Conservation (phyloP, 2,797 vertebrate genomes). For the Clarias pachynema region DNA sequence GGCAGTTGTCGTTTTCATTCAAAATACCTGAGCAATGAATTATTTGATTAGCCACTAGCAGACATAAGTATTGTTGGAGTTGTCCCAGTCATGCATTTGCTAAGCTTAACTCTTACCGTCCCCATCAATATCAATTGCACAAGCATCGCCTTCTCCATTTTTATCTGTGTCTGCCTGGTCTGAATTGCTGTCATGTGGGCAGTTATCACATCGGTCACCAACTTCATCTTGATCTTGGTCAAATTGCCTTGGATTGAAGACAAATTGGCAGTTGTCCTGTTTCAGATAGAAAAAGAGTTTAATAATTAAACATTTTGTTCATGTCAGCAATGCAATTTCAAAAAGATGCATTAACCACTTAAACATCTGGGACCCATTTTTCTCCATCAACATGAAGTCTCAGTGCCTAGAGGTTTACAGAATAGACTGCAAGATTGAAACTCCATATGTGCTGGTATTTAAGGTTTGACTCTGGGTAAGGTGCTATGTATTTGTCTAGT, state of each 20-base stretch:
- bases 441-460: constrained; percentile 59
- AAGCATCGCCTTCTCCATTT: constrained; percentile 97
- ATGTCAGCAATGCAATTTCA: constrained; percentile 4
- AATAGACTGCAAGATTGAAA: constrained; percentile 41
- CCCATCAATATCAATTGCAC: constrained; percentile 96
- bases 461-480: constrained; percentile 57
- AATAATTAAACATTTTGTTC: not conserved
- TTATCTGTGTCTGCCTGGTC: constrained; percentile 95
- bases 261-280: constrained; percentile 95
- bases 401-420: constrained; percentile 19
- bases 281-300: constrained; percentile 48
- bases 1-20: constrained; percentile 95
- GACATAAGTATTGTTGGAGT: not conserved
- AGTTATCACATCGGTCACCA: constrained; percentile 96
- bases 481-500: constrained; percentile 62
- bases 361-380: constrained; percentile 34
- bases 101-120: constrained; percentile 80
- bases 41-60: constrained; percentile 32
- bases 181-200: constrained; percentile 92
- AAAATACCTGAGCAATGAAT: constrained; percentile 82
- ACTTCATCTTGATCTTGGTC: constrained; percentile 95
- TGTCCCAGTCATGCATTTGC: not conserved
- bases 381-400: constrained; percentile 21
- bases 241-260: constrained; percentile 95
- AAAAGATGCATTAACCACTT: constrained; percentile 27